These are phyloP conservation scores for Drosophila kikkawai DNA, from an alignment of 1,140 invertebrate genomes.

Conservation along the genomic window DNA sequence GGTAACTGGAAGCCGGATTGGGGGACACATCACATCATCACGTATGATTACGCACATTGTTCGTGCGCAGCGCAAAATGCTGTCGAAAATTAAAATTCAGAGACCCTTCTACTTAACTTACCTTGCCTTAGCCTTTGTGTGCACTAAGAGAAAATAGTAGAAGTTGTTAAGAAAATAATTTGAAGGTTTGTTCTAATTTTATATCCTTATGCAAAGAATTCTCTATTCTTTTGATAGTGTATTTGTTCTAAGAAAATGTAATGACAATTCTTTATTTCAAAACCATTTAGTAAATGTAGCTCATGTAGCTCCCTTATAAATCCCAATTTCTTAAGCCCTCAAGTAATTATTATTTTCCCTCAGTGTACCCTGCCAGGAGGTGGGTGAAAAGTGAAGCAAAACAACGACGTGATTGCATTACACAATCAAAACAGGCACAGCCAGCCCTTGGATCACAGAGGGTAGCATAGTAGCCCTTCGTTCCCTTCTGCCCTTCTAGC, in stretches of 20 bases:
- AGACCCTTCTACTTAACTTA: constrained; percentile 82
- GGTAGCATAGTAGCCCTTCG: constrained; percentile 33
- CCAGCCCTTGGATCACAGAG: constrained; percentile 18
- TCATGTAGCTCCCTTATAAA: background rate
- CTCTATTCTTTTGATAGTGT: accelerated
- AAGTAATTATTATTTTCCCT: background rate
- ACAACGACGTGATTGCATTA: constrained; percentile 84
- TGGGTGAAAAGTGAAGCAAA: constrained; percentile 64
- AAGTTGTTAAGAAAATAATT: too few species aligned
- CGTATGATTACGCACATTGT: constrained; percentile 85
- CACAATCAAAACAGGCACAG: constrained; percentile 80
- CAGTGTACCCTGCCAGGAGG: constrained; percentile 5
- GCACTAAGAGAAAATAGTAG: background rate
- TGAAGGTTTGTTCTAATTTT: too few species aligned
- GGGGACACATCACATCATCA: constrained; percentile 74
- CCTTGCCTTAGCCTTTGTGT: constrained; percentile 62
- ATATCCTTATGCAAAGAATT: background rate
- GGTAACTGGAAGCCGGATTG: constrained; percentile 18
- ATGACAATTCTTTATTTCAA: too few species aligned
- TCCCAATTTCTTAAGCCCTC: background rate
- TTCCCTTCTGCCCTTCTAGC: constrained; percentile 13
- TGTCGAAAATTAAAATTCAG: constrained; percentile 84
- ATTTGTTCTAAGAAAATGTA: background rate
- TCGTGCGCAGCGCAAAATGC: constrained; percentile 80
- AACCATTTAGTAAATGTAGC: too few species aligned